Percentiles rank a stretch among this genome's conserved stretches.
These are phyloP conservation scores for Pinctada fucata DNA, from an alignment of 2,888 invertebrate species.

Conservation along the genomic window DNA sequence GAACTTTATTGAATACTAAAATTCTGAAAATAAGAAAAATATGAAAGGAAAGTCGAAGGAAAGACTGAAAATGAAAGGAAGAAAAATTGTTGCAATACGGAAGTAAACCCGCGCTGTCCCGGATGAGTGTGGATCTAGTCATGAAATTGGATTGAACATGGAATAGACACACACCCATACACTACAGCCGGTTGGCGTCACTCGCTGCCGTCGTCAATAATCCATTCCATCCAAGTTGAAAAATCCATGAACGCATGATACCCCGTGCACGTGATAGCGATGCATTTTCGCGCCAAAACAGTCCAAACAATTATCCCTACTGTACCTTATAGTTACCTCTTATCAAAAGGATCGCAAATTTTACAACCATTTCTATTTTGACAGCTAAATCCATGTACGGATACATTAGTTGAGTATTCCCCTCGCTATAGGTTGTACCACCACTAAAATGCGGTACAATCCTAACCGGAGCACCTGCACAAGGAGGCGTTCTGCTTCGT, in stretches of 20 bases:
- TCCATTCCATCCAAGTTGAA: neutral
- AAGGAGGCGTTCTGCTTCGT: neutral
- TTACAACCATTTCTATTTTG: slow-evolving; percentile 1
- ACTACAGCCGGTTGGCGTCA: slow-evolving; percentile 34
- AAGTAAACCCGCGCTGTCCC: slow-evolving; percentile 42
- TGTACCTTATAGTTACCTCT: neutral
- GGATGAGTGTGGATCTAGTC: slow-evolving; percentile 68
- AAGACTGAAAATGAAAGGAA: no score
- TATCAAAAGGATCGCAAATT: neutral
- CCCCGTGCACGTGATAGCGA: neutral
- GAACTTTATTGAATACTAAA: no score
- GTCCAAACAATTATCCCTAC: neutral
- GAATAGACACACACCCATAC: slow-evolving; percentile 61
- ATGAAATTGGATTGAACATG: slow-evolving; percentile 51
- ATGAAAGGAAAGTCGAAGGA: no score
- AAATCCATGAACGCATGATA: no score
- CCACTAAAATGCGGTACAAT: neutral
- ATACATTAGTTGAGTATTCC: neutral
- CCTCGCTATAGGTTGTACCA: neutral
- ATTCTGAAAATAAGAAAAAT: no score
- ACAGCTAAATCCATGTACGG: neutral
- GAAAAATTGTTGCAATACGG: neutral
- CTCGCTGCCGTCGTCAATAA: neutral
- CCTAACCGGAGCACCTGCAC: neutral
- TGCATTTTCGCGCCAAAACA: neutral